Conservation (phyloP, 2,113 vertebrate genomes). For the Megalops atlanticus region DNA sequence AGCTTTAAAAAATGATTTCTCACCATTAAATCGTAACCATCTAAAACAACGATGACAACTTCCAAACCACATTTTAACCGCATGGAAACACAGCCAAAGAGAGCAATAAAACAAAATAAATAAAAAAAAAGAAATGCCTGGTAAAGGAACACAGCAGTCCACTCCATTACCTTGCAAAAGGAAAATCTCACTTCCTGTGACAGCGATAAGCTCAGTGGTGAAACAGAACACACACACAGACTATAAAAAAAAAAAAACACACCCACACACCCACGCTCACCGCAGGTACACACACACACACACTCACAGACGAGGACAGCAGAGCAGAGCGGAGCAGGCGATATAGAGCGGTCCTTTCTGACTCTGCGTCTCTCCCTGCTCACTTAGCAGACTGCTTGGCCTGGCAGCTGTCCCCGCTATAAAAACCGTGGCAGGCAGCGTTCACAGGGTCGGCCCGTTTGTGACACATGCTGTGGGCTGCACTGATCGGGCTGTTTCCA, state of each 20-base stretch:
- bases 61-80: no score
- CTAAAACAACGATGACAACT: background rate
- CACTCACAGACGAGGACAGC: background rate
- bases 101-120: background rate
- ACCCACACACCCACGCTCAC: background rate
- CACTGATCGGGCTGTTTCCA: constrained; percentile 42
- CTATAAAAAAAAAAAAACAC: no score
- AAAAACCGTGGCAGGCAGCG: constrained; percentile 26
- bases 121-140: no score
- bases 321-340: background rate
- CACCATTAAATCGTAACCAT: background rate
- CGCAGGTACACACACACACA: background rate
- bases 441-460: constrained; percentile 35
- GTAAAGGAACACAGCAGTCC: no score
- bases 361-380: background rate
- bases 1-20: background rate
- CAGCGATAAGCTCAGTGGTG: background rate
- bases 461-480: constrained; percentile 46
- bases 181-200: background rate
- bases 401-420: constrained; percentile 59
- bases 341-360: background rate
- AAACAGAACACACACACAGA: background rate
- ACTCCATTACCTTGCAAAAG: background rate
- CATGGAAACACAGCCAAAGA: no score
- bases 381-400: constrained; percentile 5